A percentile compares a stretch with the other conserved stretches of the same genome.
Conservation (phyloP, 2,888 invertebrate genomes). For the Campoletis raptor region DNA sequence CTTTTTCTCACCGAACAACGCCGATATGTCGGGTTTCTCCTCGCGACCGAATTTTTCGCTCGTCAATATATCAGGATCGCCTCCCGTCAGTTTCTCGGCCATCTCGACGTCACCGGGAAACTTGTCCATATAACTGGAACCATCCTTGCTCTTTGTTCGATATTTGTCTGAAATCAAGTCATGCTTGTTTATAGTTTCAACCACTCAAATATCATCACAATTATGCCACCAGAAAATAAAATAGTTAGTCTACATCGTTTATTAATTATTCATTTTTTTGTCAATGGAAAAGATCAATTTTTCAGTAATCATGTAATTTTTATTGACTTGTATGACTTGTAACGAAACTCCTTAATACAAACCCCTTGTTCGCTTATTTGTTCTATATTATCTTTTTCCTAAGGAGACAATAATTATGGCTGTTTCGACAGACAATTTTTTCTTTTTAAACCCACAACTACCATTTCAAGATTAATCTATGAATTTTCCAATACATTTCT, state of each 20-base stretch:
- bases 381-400: neutral
- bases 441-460: too few relatives aligned
- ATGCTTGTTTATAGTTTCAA: neutral
- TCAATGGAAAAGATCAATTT: too few relatives aligned
- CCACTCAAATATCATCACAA: neutral
- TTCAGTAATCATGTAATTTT: too few relatives aligned
- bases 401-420: neutral
- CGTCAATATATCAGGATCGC: slow-evolving; percentile 89
- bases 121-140: slow-evolving; percentile 89
- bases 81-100: slow-evolving; percentile 91
- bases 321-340: too few relatives aligned
- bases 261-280: too few relatives aligned
- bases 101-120: slow-evolving; percentile 91
- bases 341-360: too few relatives aligned
- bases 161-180: slow-evolving; percentile 86
- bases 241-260: too few relatives aligned
- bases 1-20: slow-evolving; percentile 86
- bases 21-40: slow-evolving; percentile 86
- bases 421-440: too few relatives aligned
- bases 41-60: slow-evolving; percentile 87
- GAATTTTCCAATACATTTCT: too few relatives aligned
- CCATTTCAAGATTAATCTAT: too few relatives aligned
- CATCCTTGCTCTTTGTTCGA: slow-evolving; percentile 87
- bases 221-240: too few relatives aligned
- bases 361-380: too few relatives aligned